phyloP scores from a whole-genome alignment of 2,113 vertebrate species.

The Epinephelus fuscoguttatus region DNA sequence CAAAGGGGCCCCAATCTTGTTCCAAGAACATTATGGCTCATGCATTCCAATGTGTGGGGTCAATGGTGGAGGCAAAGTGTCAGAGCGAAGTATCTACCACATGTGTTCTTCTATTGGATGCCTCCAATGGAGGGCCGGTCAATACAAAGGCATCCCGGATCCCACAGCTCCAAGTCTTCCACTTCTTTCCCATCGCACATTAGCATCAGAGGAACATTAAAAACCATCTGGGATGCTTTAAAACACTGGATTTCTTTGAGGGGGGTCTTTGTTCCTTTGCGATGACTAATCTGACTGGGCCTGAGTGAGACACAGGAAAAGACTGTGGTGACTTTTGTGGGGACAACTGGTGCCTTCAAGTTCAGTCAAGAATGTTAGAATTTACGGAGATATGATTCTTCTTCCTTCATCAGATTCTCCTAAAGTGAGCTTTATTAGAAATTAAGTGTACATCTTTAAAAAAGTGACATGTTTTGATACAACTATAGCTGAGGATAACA shows the following conservation, averaged over 20 bases:
- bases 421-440: neutral
- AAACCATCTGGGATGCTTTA: conserved; percentile 77
- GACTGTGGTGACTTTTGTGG: conserved; percentile 32
- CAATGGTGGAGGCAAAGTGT: conserved; percentile 65
- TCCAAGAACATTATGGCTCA: conserved; percentile 63
- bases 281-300: conserved; percentile 53
- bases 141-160: conserved; percentile 68
- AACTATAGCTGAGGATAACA: neutral
- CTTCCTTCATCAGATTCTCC: neutral
- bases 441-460: neutral
- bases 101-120: conserved; percentile 70
- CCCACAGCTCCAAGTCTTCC: conserved; percentile 54
- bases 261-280: conserved; percentile 63
- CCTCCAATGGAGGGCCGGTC: conserved; percentile 50
- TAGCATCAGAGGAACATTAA: conserved; percentile 71
- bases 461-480: neutral
- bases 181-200: conserved; percentile 64
- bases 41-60: conserved; percentile 75
- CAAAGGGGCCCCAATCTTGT: conserved; percentile 53
- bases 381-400: neutral
- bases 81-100: conserved; percentile 57
- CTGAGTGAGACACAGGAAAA: conserved; percentile 36
- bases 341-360: neutral
- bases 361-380: neutral
- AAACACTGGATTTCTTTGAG: conserved; percentile 63